Percentiles rank a stretch among this genome's conserved stretches.
These are phyloP conservation scores for Lanius collurio DNA, from an alignment of 2,113 vertebrate genomes.

Conservation along the genomic window DNA sequence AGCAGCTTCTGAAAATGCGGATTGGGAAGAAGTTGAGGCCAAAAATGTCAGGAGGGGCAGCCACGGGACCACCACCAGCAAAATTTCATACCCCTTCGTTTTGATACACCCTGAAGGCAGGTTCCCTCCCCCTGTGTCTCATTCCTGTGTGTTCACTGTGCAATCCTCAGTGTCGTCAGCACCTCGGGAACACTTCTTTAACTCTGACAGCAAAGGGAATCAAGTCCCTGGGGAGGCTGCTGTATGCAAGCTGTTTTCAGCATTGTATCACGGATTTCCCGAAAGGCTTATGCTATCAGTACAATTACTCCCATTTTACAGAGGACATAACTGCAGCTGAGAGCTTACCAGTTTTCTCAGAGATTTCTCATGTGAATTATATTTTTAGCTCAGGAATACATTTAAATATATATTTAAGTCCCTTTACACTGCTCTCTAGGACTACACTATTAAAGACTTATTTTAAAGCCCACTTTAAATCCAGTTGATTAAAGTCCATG, in stretches of 20 bases:
- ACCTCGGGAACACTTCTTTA: rapidly evolving
- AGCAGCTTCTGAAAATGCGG: neutral
- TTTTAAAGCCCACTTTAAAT: conserved; percentile 15
- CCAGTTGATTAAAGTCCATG: neutral
- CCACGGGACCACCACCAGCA: neutral
- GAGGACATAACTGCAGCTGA: neutral
- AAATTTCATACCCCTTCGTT: neutral
- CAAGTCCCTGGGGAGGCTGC: neutral
- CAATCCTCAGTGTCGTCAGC: rapidly evolving
- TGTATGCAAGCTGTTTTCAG: neutral
- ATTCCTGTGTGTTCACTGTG: neutral
- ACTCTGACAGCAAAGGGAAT: neutral
- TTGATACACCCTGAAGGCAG: neutral
- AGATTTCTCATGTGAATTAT: neutral
- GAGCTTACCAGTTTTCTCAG: neutral
- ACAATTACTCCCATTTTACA: neutral
- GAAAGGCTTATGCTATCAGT: neutral
- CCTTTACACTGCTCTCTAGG: neutral
- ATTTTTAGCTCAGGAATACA: neutral
- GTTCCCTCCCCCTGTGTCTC: neutral
- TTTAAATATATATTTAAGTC: neutral
- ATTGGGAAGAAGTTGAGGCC: neutral
- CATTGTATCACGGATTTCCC: neutral
- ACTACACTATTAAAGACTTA: neutral
- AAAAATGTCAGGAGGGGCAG: neutral